Evolutionary conservation across 2,113 vertebrate species (phyloP).

Genomic region (Hiodon tergisus): DNA sequence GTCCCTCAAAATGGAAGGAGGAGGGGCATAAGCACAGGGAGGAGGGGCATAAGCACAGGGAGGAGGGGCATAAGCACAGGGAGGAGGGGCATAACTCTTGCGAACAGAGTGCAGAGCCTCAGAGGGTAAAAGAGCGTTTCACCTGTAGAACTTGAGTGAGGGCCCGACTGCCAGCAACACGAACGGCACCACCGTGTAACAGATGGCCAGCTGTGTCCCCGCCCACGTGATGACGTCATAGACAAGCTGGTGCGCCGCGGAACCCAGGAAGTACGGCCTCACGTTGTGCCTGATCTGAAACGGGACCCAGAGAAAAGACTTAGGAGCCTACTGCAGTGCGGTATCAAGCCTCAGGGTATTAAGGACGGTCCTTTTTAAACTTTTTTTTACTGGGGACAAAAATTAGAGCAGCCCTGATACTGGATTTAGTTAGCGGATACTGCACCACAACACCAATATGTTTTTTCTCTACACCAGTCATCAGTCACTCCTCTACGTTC

Average conservation of each 20-base stretch:
- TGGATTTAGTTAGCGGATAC: no score
- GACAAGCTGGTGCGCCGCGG: constrained; percentile 68
- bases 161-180: constrained; percentile 84
- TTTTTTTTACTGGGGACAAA: no score
- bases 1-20: not conserved
- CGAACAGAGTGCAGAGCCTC: not conserved
- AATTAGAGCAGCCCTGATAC: no score
- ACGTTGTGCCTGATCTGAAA: constrained; percentile 84
- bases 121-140: constrained; percentile 30
- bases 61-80: not conserved
- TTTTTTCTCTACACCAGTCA: no score
- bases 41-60: not conserved
- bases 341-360: no score
- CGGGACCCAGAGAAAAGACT: constrained; percentile 22
- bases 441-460: no score
- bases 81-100: not conserved
- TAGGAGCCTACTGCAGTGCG: no score
- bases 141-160: constrained; percentile 90
- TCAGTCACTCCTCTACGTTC: no score
- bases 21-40: no score
- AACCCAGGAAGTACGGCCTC: constrained; percentile 75
- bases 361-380: no score
- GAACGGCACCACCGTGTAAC: constrained; percentile 93
- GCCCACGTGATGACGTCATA: constrained; percentile 88
- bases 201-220: constrained; percentile 82